Conservation (phyloP, 2,888 invertebrate genomes). For the Synanthedon andrenaeformis region DNA sequence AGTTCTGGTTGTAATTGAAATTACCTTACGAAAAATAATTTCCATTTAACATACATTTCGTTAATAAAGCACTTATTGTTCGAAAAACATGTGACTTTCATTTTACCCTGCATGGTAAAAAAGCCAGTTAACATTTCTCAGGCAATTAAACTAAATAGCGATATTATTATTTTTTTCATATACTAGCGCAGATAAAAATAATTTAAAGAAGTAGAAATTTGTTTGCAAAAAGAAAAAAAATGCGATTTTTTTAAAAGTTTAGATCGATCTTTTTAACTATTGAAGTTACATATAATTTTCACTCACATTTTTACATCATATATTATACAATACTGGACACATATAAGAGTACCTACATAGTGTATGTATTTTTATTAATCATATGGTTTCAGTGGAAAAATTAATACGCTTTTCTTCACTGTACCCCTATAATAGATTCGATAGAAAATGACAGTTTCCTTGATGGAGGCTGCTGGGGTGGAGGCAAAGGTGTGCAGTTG, state of each 20-base stretch:
- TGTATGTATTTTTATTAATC: too few species aligned
- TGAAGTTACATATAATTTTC: too few species aligned
- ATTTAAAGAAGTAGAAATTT: too few species aligned
- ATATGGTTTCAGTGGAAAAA: not conserved
- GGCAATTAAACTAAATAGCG: too few species aligned
- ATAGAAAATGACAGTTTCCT: conserved; percentile 72
- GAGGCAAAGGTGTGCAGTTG: conserved; percentile 40
- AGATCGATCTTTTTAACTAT: too few species aligned
- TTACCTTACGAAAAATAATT: conserved; percentile 55
- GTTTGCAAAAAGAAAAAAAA: too few species aligned
- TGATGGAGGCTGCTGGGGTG: conserved; percentile 29
- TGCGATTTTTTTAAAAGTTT: too few species aligned
- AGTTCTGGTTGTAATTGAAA: conserved; percentile 49
- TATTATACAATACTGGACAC: too few species aligned
- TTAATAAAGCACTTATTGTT: conserved; percentile 71
- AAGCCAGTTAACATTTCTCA: not conserved
- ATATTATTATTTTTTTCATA: too few species aligned
- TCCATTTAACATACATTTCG: conserved; percentile 58
- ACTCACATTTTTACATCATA: too few species aligned
- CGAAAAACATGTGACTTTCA: conserved; percentile 20
- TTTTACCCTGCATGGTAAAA: conserved; percentile 1
- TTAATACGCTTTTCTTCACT: conserved; percentile 23
- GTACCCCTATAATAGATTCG: conserved; percentile 78
- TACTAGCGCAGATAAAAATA: too few species aligned
- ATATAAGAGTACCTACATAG: too few species aligned